Base-by-base conservation (phyloP, 2,888 invertebrate genomes). In the Drepana falcataria region DNA sequence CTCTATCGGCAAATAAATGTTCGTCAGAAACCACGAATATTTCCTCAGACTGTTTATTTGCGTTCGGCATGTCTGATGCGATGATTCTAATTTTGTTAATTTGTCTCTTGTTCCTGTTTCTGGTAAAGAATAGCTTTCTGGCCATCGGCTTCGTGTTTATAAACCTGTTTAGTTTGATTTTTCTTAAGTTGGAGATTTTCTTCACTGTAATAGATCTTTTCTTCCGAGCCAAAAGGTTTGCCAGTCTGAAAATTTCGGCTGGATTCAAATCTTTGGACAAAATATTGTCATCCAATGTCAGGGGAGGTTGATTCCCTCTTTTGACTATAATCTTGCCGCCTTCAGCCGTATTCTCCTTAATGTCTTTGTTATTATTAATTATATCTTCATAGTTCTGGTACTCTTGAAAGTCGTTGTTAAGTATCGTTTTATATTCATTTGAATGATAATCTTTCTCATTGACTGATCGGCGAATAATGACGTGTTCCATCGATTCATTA, bases 61-160 rank as follows among this genome's bases (percentile, higher is more conserved):
- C 55, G 9, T 66, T 62, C 2, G 64, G 66, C 1, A 64, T 48
- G n/a, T 85, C 84, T 49, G 74, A 75, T 2, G 84, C 81, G 47
- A 83, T 75, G 1, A 86, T 81, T 65, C 81, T 74, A 56, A 88
- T 83, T 64, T 85, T 86, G 51, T 79, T 73, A 0, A 85, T 63
- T 53, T 88, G 78, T 1, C 89, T 69, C 61, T 89, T 90, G 59
- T 59, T 75, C 47, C 87, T 77, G 40, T 81, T 85, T 6, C 73
- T 83, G n/a, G 77, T 81, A 53, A 77, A 78, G 53, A 79, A 61
- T 54, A 64, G 71, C 48, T 79, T 83, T 4, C 61, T 67, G 0
- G 73, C 54, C 73, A 76, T 80, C 9, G 71, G 57, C 34, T 81
- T 79, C 2, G 81, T 81, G 41, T 87, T 85, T 1, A 87, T 55